Conservation (phyloP, 2,888 invertebrate species). For the Pachycephus smyrnensis region DNA sequence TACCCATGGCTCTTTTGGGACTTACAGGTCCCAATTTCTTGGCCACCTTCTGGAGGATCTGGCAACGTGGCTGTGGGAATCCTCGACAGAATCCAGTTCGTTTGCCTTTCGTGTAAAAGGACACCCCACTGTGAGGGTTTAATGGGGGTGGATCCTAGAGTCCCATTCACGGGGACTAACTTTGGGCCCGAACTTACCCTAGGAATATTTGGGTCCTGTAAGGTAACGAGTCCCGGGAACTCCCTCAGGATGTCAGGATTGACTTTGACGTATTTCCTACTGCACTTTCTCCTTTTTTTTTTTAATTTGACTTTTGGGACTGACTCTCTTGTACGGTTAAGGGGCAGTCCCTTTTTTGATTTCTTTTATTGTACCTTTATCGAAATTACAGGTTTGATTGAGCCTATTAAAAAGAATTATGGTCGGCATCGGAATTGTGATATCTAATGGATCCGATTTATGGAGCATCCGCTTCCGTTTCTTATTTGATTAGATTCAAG, state of each 20-base stretch:
- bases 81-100: constrained; percentile 39
- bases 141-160: constrained; percentile 50
- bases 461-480: neutral
- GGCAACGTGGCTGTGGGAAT: constrained; percentile 44
- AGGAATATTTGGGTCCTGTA: neutral
- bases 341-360: neutral
- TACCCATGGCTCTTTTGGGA: neutral
- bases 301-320: neutral
- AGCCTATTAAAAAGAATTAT: neutral
- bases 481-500: neutral
- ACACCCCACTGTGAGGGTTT: constrained; percentile 59
- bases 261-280: constrained; percentile 24
- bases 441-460: neutral
- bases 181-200: neutral
- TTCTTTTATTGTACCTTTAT: neutral
- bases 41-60: constrained; percentile 28
- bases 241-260: constrained; percentile 16
- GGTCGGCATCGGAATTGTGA: neutral
- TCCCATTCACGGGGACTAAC: constrained; percentile 40
- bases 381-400: neutral
- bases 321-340: neutral
- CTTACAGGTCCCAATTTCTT: neutral
- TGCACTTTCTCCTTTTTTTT: neutral
- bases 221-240: neutral
- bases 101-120: constrained; percentile 45